phyloP scores from a whole-genome alignment of 2,888 invertebrate genomes.

The Ornithoptera alexandrae region DNA sequence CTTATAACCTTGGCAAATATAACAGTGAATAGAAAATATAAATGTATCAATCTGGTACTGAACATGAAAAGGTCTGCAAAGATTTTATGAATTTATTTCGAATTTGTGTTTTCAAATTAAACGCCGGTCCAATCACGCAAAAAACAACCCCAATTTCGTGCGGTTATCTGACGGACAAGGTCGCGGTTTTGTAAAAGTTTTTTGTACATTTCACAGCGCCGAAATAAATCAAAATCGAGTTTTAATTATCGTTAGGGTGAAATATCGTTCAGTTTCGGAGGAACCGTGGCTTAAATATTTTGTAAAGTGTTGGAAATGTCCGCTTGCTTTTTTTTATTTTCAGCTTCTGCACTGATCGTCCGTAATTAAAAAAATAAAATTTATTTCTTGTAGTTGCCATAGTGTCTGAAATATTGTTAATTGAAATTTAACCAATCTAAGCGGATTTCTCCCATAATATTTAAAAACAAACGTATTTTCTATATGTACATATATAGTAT shows the following conservation, averaged over 20 bases:
- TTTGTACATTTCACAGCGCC: slow-evolving; percentile 20
- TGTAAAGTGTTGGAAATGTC: slow-evolving; percentile 8
- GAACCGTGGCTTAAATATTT: slow-evolving; percentile 15
- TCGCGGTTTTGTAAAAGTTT: slow-evolving; percentile 25
- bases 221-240: slow-evolving; percentile 22
- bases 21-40: neutral
- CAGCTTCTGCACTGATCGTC: neutral
- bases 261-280: slow-evolving; percentile 14
- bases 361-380: neutral
- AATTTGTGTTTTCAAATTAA: slow-evolving; percentile 18
- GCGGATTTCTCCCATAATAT: too few relatives aligned
- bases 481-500: too few relatives aligned
- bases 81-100: slow-evolving; percentile 1
- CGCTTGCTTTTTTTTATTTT: slow-evolving; percentile 3
- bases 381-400: neutral
- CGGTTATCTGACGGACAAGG: slow-evolving; percentile 29
- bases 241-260: slow-evolving; percentile 19
- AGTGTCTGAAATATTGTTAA: neutral
- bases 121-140: slow-evolving; percentile 18
- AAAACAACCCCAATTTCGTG: slow-evolving; percentile 21
- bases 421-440: neutral
- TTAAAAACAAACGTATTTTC: too few relatives aligned
- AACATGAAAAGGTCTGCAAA: neutral
- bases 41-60: neutral
- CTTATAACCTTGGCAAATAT: neutral